Evolutionary conservation across 2,888 invertebrate species (phyloP).

Genomic region (Hofmannophila pseudospretella): DNA sequence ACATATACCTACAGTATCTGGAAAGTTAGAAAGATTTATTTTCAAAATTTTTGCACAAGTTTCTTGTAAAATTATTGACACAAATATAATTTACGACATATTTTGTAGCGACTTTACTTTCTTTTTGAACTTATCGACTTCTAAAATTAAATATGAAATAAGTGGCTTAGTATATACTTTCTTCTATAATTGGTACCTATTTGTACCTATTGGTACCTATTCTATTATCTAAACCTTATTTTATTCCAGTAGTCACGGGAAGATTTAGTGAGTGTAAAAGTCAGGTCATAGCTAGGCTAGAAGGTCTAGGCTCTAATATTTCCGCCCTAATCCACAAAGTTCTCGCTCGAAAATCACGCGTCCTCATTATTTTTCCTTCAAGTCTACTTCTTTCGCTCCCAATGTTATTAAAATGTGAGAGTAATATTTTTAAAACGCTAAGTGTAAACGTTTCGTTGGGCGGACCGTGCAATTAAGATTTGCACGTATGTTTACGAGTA

Average conservation of each 20-base stretch:
- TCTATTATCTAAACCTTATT: too few species aligned
- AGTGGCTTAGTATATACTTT: too few species aligned
- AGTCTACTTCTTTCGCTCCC: slow-evolving; percentile 38
- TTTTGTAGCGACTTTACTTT: not conserved
- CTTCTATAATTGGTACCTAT: too few species aligned
- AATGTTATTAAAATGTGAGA: slow-evolving; percentile 63
- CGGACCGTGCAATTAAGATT: slow-evolving; percentile 52
- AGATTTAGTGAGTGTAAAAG: too few species aligned
- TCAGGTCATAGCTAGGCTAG: too few species aligned
- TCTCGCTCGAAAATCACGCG: slow-evolving; percentile 4
- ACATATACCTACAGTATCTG: slow-evolving; percentile 18
- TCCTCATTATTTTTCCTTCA: slow-evolving; percentile 65
- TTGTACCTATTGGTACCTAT: too few species aligned
- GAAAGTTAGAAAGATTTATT: slow-evolving; percentile 40
- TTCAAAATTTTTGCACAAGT: slow-evolving; percentile 32
- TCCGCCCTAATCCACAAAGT: slow-evolving; percentile 2
- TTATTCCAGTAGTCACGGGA: too few species aligned
- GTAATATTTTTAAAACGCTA: slow-evolving; percentile 60
- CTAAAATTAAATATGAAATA: too few species aligned
- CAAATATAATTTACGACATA: not conserved
- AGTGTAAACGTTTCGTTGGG: slow-evolving; percentile 39
- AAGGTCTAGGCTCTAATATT: too few species aligned
- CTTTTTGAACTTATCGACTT: too few species aligned
- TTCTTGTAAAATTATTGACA: slow-evolving; percentile 20
- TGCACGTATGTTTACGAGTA: slow-evolving; percentile 34